Evolutionary conservation across 35 echinoderm and acorn worm genomes (phyloP), one percentile per base, ranked within the genome.

Genomic region (Nesometra sesokonis): DNA sequence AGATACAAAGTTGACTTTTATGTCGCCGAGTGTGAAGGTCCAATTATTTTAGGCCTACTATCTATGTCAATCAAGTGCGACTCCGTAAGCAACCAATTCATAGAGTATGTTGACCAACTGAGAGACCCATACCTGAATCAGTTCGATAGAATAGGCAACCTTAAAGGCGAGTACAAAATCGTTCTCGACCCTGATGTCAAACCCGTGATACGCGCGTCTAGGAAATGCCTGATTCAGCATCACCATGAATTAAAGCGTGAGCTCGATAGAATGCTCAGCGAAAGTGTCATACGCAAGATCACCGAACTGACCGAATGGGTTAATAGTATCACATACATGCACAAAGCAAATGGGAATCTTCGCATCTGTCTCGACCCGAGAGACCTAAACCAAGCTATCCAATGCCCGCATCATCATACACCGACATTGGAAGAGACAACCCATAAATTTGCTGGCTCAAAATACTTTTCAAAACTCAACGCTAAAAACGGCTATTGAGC

Each of bases 291-390:
- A 33, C 47, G 39, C 23, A 88, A 82, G 30, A 83, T 95, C 31
- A 92, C 84, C 7, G 84, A 95, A 46, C 82, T 90, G 11, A 92
- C 86, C 39, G 84, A 92, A 9, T 92, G 90, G 87, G 90, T 95
- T 17, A 88, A 91, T 35, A 90, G 88, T 47, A 57, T 94, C 4
- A 81, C 83, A 0, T 76, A 88, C 31, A 37, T 81, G 32, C 82
- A 77, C 8, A 82, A 85, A 35, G 57, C 85, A 13, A 94, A 91
- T 32, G 86, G 89, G 5, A 21, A 76, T 30, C 82, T 86, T 39
- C 79, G 89, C 13, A 88, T 91, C 19, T 94, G 89, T 35, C 82
- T 94, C 13, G 93, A 94, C 78, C 89, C 93, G 0, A 94, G 85
- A 82, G 93, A 91, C 46, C 35, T 94, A n/a, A 94, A 91, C 29